A percentile compares a stretch with the other conserved stretches of the same genome.
phyloP scores from a whole-genome alignment of 2,888 invertebrate species.

The Caenorhabditis macrosperma region DNA sequence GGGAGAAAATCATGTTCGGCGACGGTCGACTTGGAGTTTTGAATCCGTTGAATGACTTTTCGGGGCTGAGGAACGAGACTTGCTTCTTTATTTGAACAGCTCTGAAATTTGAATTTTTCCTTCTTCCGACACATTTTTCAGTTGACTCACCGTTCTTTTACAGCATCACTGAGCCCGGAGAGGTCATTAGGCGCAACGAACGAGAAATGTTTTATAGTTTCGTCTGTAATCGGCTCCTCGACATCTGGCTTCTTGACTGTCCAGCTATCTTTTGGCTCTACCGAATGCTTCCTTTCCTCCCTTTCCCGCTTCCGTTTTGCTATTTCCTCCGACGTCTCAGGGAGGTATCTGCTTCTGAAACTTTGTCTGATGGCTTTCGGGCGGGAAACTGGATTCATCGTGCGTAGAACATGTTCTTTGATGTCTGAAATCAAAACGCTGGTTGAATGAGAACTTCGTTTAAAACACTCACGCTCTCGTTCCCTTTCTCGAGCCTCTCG shows the following conservation, averaged over 20 bases:
- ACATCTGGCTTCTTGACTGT: neutral
- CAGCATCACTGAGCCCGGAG: neutral
- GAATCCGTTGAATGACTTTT: neutral
- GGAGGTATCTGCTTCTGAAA: neutral
- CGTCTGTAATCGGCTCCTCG: neutral
- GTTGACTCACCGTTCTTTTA: no score
- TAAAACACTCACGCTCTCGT: neutral
- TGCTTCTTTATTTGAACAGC: neutral
- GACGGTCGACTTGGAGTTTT: neutral
- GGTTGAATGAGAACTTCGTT: neutral
- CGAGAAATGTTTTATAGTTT: neutral
- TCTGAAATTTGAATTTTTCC: neutral
- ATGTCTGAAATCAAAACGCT: neutral
- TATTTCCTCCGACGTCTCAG: neutral
- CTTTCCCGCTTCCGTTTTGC: neutral
- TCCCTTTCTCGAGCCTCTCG: neutral
- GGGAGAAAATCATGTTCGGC: neutral
- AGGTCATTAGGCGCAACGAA: neutral
- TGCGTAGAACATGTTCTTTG: slow-evolving; percentile 1
- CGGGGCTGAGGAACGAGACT: slow-evolving; percentile 2
- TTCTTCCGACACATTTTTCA: neutral
- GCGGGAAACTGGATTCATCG: neutral
- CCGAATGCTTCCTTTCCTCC: neutral
- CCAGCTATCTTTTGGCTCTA: neutral
- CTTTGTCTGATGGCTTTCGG: neutral